Conservation (phyloP, 2,888 invertebrate species). For the Doris montereyensis region DNA sequence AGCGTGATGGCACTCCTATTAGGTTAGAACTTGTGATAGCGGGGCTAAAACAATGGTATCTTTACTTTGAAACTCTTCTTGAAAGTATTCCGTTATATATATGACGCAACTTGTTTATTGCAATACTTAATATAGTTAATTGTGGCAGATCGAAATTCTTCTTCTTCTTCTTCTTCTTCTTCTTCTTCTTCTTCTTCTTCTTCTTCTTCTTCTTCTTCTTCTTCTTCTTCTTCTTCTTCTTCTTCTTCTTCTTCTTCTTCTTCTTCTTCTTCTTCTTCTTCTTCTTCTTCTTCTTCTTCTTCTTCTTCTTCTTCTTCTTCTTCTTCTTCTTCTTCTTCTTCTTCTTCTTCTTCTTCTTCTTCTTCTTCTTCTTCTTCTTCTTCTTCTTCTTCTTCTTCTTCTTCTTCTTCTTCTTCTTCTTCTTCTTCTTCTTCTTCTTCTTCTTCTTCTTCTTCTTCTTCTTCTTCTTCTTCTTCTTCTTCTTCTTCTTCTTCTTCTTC, state of each 20-base stretch:
- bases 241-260: not conserved
- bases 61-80: too few species aligned
- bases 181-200: not conserved
- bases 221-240: not conserved
- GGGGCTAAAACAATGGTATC: too few species aligned
- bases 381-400: not conserved
- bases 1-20: constrained; percentile 71
- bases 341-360: not conserved
- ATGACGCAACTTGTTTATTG: too few species aligned
- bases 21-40: too few species aligned
- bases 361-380: not conserved
- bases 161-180: not conserved
- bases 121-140: too few species aligned
- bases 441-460: not conserved
- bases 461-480: not conserved
- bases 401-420: not conserved
- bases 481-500: not conserved
- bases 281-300: not conserved
- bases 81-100: too few species aligned
- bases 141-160: not conserved
- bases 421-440: not conserved
- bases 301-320: not conserved
- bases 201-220: not conserved
- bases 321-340: not conserved
- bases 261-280: not conserved